Evolutionary conservation across 2,888 invertebrate species (phyloP), one percentile per base, ranked within the genome.

Genomic region (Eulithis testata): DNA sequence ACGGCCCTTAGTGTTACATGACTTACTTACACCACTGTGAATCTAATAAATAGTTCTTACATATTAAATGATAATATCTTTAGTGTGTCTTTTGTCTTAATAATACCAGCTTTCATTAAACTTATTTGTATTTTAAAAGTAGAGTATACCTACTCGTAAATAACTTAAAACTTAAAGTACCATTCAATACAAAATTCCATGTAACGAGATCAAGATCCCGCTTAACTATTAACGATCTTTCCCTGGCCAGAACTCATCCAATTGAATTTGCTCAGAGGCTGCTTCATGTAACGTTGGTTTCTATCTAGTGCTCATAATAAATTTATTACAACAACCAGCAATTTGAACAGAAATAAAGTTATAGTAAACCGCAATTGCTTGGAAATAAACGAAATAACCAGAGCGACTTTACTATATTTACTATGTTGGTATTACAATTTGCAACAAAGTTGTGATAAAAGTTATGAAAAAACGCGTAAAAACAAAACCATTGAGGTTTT

Each of bases 201-300:
- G 60, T 52, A 60, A 56, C 43, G 51, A 57, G 63, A 53, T 47
- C 60, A 65, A 56, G 56, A 56, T 61, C 54, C 36, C 31, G 54
- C 50, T 66, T 45, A 62, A 55, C 45, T 67, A 52, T 60, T 60
- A 63, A 60, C 63, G 51, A 63, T 56, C 58, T 59, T 51, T 54
- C 62, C 37, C 49, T 31, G 49, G 52, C 60, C 55, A 54, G 62
- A 50, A 59, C 59, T 62, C 62, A 45, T 55, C 37, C 51, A 66
- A 66, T 59, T 66, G 62, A 66, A 63, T 66, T 63, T 59, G 43
- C 53, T 37, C 58, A n/a, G 50, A 12, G 63, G 55, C 62, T 55
- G 47, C 58, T 63, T 50, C 11, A 52, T 45, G 58, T 51, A 62
- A 47, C 61, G 57, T 53, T 47, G 37, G 51, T 60, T 60, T 36